A percentile compares a stretch with the other conserved stretches of the same genome.
These are phyloP conservation scores for Colostygia pectinataria DNA, from an alignment of 2,888 invertebrate species.

Conservation along the genomic window DNA sequence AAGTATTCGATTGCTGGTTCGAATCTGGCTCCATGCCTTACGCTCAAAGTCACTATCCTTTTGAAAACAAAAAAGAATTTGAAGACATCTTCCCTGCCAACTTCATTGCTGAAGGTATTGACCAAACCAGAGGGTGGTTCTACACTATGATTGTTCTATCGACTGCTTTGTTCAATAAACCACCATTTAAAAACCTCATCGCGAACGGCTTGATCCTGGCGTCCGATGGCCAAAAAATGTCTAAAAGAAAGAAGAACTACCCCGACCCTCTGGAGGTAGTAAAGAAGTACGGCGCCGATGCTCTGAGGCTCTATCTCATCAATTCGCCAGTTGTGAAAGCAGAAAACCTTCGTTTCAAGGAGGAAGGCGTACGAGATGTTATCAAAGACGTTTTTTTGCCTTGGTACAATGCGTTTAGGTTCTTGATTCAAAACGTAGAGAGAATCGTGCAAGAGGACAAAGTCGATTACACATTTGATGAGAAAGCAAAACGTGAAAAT, in stretches of 20 bases:
- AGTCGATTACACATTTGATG: slow-evolving; percentile 80
- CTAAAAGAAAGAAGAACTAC: slow-evolving; percentile 99
- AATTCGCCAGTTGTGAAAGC: slow-evolving; percentile 99
- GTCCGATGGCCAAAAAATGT: slow-evolving; percentile 99
- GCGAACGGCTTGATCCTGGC: slow-evolving; percentile 98
- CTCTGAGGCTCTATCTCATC: slow-evolving; percentile 96
- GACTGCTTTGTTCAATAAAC: slow-evolving; percentile 96
- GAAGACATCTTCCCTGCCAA: slow-evolving; percentile 97
- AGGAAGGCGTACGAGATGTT: slow-evolving; percentile 97
- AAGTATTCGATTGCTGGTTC: slow-evolving; percentile 99
- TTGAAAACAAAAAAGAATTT: slow-evolving; percentile 94
- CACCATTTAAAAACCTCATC: slow-evolving; percentile 98
- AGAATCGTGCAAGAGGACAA: slow-evolving; percentile 88
- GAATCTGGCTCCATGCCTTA: slow-evolving; percentile 99
- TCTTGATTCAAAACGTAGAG: slow-evolving; percentile 96
- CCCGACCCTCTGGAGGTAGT: slow-evolving; percentile 97
- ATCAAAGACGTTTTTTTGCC: slow-evolving; percentile 99
- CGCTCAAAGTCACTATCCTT: slow-evolving; percentile 98
- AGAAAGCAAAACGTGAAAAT: slow-evolving; percentile 83
- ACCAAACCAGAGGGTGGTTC: slow-evolving; percentile 99
- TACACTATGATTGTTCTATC: slow-evolving; percentile 98
- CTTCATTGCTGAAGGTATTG: slow-evolving; percentile 99
- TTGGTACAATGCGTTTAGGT: slow-evolving; percentile 97
- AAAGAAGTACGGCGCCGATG: slow-evolving; percentile 97
- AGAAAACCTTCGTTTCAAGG: slow-evolving; percentile 97